Base-by-base conservation (phyloP, 2,888 invertebrate species). In the Eupithecia subumbrata region DNA sequence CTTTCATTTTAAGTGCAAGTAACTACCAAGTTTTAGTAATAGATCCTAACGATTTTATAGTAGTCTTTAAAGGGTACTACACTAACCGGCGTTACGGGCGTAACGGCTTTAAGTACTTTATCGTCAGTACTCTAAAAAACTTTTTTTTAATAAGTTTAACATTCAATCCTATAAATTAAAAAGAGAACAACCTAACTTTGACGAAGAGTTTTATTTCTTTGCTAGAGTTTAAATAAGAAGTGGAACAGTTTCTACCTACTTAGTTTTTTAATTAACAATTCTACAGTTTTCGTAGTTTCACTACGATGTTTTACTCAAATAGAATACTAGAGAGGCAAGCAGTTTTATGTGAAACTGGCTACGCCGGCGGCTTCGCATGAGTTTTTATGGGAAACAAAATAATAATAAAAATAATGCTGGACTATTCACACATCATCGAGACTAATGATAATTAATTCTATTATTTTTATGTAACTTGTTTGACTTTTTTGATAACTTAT, bases 181-280 rank as follows among this genome's bases (percentile, higher is more conserved):
- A 30, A 5, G 40, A 70, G 70, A 52, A 56, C 37, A 70, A 37
- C 30, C 48, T 69, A 30, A 64, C 64, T 64, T 64, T 34, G 25
- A 68, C 68, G 68, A 22, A 25, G 43, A 68, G 69, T 52, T 69
- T 48, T 69, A 48, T 52, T 52, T 69, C 69, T 48, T 69, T 69
- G n/a, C 30, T 25, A 4, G 34, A 30, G 8, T 52, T 69, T 5
- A 34, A 48, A 34, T 25, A 45, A 30, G 37, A 69, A 45, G 52
- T 34, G 52, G n/a, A 69, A 52, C 69, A 69, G 69, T 69, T 45
- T 34, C 34, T 52, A 25, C 52, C 14, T 69, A 34, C 52, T 52
- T 40, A 37, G 40, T 2, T 67, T 69, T 69, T 69, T 69, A 69
- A 69, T 69, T 69, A 69, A 48, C 69, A 69, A 69, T 52, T 52